Evolutionary conservation across 1,140 invertebrate species (phyloP).

Genomic region (Trichonephila clavata): DNA sequence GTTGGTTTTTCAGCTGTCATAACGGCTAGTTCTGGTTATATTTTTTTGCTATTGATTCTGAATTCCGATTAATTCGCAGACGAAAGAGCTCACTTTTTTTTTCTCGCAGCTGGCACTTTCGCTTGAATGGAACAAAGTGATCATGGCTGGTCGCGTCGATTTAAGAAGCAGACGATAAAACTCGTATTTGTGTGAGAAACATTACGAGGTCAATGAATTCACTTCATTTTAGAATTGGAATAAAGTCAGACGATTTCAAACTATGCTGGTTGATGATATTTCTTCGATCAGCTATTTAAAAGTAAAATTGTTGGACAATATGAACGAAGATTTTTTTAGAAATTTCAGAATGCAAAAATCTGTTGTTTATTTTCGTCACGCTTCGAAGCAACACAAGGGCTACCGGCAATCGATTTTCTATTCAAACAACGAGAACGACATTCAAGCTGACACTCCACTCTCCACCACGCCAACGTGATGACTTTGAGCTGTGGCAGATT

Average conservation of each 20-base stretch:
- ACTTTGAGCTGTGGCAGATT: too few relatives aligned
- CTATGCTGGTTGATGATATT: background rate
- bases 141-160: slow-evolving; percentile 14
- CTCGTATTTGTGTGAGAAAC: background rate
- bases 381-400: too few relatives aligned
- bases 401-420: too few relatives aligned
- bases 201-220: background rate
- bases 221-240: background rate
- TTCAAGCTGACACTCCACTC: too few relatives aligned
- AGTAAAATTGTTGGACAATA: too few relatives aligned
- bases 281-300: too few relatives aligned
- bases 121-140: slow-evolving; percentile 12
- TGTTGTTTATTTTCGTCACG: too few relatives aligned
- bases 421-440: too few relatives aligned
- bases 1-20: slow-evolving; percentile 15
- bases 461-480: too few relatives aligned
- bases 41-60: background rate
- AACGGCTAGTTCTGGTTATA: background rate
- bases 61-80: slow-evolving; percentile 17
- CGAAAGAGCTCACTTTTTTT: background rate
- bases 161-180: background rate
- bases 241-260: background rate
- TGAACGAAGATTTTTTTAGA: too few relatives aligned
- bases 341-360: too few relatives aligned
- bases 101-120: background rate